These are phyloP conservation scores for Sparidentex hasta DNA, from an alignment of 2,797 vertebrate genomes.

Conservation along the genomic window DNA sequence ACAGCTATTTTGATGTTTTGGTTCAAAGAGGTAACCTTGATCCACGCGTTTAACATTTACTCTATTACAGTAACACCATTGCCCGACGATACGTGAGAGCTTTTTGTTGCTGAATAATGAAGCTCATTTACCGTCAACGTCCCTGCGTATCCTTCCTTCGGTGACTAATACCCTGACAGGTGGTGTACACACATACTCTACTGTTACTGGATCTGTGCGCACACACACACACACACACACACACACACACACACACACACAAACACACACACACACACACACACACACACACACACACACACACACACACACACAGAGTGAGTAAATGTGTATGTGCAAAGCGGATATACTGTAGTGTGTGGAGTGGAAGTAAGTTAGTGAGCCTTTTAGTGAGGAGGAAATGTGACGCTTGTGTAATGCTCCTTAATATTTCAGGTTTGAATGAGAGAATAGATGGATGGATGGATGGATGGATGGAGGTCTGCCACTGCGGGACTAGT, in stretches of 20 bases:
- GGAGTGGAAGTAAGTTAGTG: background rate
- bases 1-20: background rate
- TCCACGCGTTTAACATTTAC: constrained; percentile 8
- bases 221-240: too few species aligned
- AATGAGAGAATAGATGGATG: constrained; percentile 32
- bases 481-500: constrained; percentile 57
- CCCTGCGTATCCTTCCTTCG: constrained; percentile 28
- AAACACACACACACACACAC: constrained; percentile 7
- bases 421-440: constrained; percentile 55
- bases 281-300: constrained; percentile 4
- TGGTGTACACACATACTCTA: constrained; percentile 46
- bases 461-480: constrained; percentile 39
- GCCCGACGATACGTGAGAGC: constrained; percentile 33
- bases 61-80: constrained; percentile 3
- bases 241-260: background rate
- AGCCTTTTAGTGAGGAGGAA: background rate
- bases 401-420: background rate
- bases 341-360: background rate
- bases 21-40: background rate
- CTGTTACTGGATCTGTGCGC: constrained; percentile 53
- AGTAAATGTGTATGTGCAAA: background rate
- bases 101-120: constrained; percentile 55
- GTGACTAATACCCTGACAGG: constrained; percentile 68
- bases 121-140: constrained; percentile 49
- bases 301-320: constrained; percentile 10